Conservation (phyloP, 2,113 vertebrate species). For the Pardalotus punctatus region DNA sequence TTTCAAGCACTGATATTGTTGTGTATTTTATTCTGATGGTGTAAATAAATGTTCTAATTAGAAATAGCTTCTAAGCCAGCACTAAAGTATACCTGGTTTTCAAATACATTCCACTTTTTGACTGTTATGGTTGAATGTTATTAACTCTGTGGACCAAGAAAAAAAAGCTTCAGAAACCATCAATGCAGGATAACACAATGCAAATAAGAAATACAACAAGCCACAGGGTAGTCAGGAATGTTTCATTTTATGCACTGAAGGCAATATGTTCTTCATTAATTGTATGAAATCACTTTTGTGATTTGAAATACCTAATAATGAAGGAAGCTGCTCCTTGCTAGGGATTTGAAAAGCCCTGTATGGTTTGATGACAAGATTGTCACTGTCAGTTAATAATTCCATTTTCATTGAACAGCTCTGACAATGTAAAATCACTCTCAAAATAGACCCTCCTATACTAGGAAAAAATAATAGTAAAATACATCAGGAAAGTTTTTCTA, state of each 20-base stretch:
- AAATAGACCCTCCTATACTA: background rate
- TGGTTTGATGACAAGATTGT: background rate
- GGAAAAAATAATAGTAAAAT: background rate
- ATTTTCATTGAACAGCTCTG: background rate
- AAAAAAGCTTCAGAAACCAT: background rate
- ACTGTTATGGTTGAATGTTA: background rate
- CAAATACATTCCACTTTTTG: background rate
- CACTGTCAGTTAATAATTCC: background rate
- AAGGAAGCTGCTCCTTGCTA: background rate
- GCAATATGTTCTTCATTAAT: background rate
- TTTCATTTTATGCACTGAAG: background rate
- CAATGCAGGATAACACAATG: background rate
- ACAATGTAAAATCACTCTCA: background rate
- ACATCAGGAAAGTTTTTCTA: background rate
- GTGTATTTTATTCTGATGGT: background rate
- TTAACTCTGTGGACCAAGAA: background rate
- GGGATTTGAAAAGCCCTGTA: background rate
- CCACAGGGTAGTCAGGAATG: background rate
- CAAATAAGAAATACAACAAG: background rate
- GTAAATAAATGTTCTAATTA: background rate
- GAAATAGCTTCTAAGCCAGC: background rate
- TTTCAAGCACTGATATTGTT: background rate
- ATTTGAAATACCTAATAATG: background rate
- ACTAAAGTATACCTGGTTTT: background rate
- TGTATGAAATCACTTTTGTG: background rate